A percentile compares a stretch with the other conserved stretches of the same genome.
phyloP scores from a whole-genome alignment of 2,888 invertebrate genomes.

The Alcis repandata region DNA sequence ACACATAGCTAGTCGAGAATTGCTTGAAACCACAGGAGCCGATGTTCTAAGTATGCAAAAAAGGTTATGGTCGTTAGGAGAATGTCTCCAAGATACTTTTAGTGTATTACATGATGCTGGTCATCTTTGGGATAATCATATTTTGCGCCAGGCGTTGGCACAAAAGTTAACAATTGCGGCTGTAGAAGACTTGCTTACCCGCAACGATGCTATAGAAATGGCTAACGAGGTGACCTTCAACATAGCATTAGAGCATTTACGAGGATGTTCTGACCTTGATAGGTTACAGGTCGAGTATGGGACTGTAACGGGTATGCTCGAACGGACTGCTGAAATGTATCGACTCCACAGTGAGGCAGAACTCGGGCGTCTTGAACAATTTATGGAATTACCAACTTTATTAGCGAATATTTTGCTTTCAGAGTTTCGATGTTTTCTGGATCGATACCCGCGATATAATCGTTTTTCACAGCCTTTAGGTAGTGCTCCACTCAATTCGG shows the following conservation, averaged over 20 bases:
- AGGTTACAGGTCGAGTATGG: constrained; percentile 65
- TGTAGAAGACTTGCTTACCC: constrained; percentile 74
- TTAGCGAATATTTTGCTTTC: constrained; percentile 67
- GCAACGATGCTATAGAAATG: constrained; percentile 66
- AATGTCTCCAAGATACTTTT: constrained; percentile 68
- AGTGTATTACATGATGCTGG: constrained; percentile 67
- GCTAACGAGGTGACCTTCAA: constrained; percentile 69
- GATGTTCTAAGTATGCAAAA: constrained; percentile 62
- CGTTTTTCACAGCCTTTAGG: constrained; percentile 19
- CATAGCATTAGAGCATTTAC: constrained; percentile 69
- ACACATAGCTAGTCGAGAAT: constrained; percentile 35
- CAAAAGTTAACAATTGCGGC: constrained; percentile 73
- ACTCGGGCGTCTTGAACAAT: constrained; percentile 68
- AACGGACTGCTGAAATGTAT: constrained; percentile 62
- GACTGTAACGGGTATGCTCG: constrained; percentile 55
- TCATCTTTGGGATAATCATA: constrained; percentile 75
- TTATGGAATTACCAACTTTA: constrained; percentile 59
- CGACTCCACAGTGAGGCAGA: constrained; percentile 66
- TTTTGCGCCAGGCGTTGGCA: constrained; percentile 68
- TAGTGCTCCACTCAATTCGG: constrained; percentile 35
- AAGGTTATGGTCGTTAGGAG: constrained; percentile 65
- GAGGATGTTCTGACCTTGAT: constrained; percentile 63
- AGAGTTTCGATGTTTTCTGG: constrained; percentile 70
- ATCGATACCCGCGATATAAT: constrained; percentile 61
- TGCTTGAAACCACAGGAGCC: constrained; percentile 51